Conservation (phyloP, 2,797 vertebrate genomes). For the Scleropages formosus region DNA sequence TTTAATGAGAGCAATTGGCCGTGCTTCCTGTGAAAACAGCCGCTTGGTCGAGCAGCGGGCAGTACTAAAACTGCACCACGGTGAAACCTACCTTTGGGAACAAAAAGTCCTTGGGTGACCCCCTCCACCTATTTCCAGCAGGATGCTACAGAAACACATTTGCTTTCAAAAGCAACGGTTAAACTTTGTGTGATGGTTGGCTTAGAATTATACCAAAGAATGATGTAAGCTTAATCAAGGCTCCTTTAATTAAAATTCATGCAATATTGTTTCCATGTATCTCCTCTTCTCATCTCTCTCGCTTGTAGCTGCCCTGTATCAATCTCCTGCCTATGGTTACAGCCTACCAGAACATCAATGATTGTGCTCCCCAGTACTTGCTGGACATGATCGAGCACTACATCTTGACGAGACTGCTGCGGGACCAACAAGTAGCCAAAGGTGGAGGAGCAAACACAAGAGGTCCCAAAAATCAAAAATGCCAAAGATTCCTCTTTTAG, state of each 20-base stretch:
- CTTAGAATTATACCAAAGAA: not conserved
- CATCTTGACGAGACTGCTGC: no score
- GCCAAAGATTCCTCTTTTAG: no score
- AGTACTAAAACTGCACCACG: not conserved
- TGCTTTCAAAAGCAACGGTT: conserved; percentile 25
- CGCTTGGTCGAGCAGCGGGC: not conserved
- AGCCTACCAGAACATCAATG: not conserved
- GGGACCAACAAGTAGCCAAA: no score
- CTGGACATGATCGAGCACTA: not conserved
- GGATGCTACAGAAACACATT: conserved; percentile 12
- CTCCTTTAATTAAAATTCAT: conserved; percentile 2
- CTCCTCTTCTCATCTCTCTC: no score
- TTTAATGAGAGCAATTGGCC: not conserved
- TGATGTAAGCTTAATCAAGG: not conserved
- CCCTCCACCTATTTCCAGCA: conserved; percentile 13
- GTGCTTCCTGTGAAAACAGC: not conserved
- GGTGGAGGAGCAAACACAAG: no score
- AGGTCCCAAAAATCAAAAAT: no score
- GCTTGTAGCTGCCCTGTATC: no score
- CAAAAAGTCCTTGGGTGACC: conserved; percentile 10
- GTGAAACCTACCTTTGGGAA: not conserved
- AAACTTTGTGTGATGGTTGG: not conserved
- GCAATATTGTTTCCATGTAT: not conserved
- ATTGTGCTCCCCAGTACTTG: not conserved
- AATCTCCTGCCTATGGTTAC: no score